Conservation (phyloP, 2,797 vertebrate genomes). For the Percopsis omiscomaycus region DNA sequence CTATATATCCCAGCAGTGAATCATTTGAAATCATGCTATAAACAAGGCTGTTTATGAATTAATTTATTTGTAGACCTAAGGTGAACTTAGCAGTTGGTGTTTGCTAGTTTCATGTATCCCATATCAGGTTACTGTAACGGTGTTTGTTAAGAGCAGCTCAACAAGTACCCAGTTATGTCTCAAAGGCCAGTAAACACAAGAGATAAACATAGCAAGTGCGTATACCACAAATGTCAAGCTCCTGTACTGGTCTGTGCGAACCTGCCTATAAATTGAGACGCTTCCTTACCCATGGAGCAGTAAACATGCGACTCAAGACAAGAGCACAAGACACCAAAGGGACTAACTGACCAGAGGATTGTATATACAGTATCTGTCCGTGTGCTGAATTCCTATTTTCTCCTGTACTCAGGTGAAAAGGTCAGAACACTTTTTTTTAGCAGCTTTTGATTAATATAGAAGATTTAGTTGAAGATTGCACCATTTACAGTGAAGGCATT, state of each 20-base stretch:
- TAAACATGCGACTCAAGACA: conserved; percentile 4
- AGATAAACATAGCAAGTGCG: conserved; percentile 62
- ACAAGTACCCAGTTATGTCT: conserved; percentile 67
- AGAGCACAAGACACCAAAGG: conserved; percentile 24
- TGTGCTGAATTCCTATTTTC: neutral
- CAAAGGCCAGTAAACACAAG: conserved; percentile 59
- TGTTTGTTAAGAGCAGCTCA: conserved; percentile 47
- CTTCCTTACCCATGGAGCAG: conserved; percentile 28
- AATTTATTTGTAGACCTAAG: too few species aligned
- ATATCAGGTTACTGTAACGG: conserved; percentile 5
- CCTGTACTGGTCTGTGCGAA: conserved; percentile 38
- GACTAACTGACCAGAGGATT: conserved; percentile 42
- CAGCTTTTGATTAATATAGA: too few species aligned
- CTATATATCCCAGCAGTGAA: neutral
- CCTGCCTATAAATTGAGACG: conserved; percentile 68
- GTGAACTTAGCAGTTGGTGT: too few species aligned
- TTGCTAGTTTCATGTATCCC: too few species aligned
- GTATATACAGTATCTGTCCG: neutral
- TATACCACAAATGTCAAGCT: conserved; percentile 38
- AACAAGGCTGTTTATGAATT: neutral
- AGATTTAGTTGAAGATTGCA: neutral
- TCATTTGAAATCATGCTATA: neutral
- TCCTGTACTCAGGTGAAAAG: conserved; percentile 45
- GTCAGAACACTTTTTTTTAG: neutral
- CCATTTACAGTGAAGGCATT: too few species aligned